Percentiles rank a stretch among this genome's conserved stretches.
phyloP scores from a whole-genome alignment of 1,140 invertebrate species.

The Lepeophtheirus salmonis region DNA sequence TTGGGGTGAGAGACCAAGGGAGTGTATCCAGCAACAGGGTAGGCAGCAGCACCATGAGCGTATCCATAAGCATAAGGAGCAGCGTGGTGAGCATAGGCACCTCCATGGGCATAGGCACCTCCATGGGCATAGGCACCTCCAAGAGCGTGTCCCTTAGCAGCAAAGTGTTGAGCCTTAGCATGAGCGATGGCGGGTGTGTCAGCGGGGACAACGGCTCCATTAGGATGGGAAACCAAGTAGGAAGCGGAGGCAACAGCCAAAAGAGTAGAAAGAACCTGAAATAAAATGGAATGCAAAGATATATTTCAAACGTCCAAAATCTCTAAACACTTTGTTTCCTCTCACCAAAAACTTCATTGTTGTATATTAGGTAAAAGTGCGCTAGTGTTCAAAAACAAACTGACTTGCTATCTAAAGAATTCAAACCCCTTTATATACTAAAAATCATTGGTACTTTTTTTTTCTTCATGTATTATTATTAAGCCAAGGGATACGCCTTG shows the following conservation, averaged over 20 bases:
- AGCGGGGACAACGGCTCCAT: constrained; percentile 7
- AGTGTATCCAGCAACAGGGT: background rate
- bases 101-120: background rate
- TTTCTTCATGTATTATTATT: too few relatives aligned
- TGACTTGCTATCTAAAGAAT: background rate
- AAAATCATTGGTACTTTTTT: too few relatives aligned
- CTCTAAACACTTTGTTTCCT: too few relatives aligned
- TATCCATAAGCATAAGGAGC: constrained; percentile 6
- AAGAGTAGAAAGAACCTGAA: background rate
- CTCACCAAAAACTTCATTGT: background rate
- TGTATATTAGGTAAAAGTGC: background rate
- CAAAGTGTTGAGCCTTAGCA: constrained; percentile 8
- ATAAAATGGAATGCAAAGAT: background rate
- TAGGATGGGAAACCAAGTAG: background rate
- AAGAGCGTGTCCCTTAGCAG: constrained; percentile 1
- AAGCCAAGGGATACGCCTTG: too few relatives aligned
- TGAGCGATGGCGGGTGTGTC: background rate
- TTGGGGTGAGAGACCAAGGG: constrained; percentile 16
- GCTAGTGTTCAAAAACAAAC: background rate
- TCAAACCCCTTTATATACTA: background rate
- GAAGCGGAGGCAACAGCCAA: background rate
- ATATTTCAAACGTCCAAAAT: too few relatives aligned
- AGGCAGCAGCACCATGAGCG: constrained; percentile 7
- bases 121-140: background rate
- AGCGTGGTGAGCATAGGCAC: background rate